Conservation (phyloP, 1,140 invertebrate species). For the Drosophila albomicans region DNA sequence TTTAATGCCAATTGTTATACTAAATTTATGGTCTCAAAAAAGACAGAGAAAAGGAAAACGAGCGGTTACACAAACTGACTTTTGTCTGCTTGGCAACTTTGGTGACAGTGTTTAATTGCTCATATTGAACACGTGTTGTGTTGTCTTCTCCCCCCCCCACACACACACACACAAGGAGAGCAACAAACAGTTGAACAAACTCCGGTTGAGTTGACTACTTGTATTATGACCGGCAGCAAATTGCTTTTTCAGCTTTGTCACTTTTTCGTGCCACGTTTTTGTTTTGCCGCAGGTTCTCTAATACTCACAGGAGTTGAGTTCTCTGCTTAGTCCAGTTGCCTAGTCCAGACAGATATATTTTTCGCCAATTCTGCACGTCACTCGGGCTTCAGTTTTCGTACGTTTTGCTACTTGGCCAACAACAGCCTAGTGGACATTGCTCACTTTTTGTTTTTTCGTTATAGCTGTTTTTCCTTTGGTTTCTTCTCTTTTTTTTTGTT, state of each 20-base stretch:
- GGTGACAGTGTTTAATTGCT: constrained; percentile 82
- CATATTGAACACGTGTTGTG: constrained; percentile 80
- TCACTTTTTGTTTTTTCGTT: constrained; percentile 13
- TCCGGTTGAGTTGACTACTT: constrained; percentile 42
- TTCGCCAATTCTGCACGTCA: constrained; percentile 76
- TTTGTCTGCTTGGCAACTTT: constrained; percentile 65
- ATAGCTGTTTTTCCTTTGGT: constrained; percentile 10
- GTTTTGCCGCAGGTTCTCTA: constrained; percentile 46
- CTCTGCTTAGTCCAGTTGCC: not conserved
- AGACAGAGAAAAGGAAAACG: constrained; percentile 28
- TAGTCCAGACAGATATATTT: constrained; percentile 50
- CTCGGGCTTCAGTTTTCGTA: constrained; percentile 54
- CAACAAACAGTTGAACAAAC: constrained; percentile 13
- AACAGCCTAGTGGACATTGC: constrained; percentile 33
- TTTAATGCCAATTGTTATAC: constrained; percentile 76
- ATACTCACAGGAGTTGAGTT: constrained; percentile 20
- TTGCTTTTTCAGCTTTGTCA: constrained; percentile 83
- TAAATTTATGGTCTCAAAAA: constrained; percentile 54
- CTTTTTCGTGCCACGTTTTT: constrained; percentile 74
- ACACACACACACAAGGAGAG: not conserved
- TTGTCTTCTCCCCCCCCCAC: constrained; percentile 21
- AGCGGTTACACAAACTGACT: constrained; percentile 25
- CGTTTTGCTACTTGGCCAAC: constrained; percentile 32
- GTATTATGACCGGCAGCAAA: constrained; percentile 75
- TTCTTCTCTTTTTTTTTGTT: constrained; percentile 24